Conservation (phyloP, 2,797 vertebrate genomes). For the Babyrousa celebensis region DNA sequence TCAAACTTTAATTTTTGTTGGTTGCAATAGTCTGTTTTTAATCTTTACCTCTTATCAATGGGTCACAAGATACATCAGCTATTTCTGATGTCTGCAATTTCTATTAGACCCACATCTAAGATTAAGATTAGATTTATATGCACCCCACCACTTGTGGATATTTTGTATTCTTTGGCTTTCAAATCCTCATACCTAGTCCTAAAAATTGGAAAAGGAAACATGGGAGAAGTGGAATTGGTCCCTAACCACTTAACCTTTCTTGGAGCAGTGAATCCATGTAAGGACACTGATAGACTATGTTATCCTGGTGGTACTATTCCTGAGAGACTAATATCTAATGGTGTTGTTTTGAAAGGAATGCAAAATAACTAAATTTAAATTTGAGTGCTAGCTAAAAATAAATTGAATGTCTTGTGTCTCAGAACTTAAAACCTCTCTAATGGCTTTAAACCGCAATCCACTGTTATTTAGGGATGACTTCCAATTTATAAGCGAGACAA, state of each 20-base stretch:
- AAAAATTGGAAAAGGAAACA: not conserved
- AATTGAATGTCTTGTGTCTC: slow-evolving; percentile 61
- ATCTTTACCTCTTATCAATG: not conserved
- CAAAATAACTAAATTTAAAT: slow-evolving; percentile 64
- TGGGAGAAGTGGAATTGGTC: not conserved
- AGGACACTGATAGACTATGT: not conserved
- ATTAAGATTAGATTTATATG: not conserved
- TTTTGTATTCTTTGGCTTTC: not conserved
- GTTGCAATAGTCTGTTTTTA: not conserved
- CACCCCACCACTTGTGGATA: not conserved
- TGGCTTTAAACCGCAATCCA: slow-evolving; percentile 46
- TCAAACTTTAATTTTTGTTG: not conserved
- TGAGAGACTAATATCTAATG: slow-evolving; percentile 46
- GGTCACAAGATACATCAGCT: not conserved
- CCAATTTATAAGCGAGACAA: slow-evolving; percentile 45
- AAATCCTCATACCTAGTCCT: not conserved
- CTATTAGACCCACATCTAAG: not conserved
- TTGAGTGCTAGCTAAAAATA: slow-evolving; percentile 61
- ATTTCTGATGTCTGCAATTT: not conserved
- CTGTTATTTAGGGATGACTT: not conserved
- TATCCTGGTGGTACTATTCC: not conserved
- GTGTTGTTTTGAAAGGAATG: slow-evolving; percentile 52
- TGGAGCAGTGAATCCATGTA: not conserved
- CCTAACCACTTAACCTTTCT: not conserved
- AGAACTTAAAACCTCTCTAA: slow-evolving; percentile 21